Conservation (phyloP, 2,888 invertebrate genomes). For the Ditula angustiorana region DNA sequence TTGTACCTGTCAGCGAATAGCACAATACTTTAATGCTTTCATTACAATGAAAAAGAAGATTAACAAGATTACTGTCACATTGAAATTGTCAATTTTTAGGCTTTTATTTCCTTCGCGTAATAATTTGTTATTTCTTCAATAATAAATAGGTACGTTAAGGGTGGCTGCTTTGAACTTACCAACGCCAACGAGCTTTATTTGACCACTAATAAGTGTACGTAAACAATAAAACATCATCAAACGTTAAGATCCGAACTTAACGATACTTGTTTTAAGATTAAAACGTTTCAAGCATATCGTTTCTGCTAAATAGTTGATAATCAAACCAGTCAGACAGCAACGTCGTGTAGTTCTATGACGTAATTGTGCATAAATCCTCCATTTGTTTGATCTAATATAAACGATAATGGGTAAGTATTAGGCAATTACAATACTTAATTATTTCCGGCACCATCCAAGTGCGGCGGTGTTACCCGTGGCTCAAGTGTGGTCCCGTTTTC, state of each 20-base stretch:
- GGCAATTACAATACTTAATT: conserved; percentile 40
- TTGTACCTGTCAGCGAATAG: conserved; percentile 38
- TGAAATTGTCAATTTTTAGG: conserved; percentile 16
- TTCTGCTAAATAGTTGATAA: too few species aligned
- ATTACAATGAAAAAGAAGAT: conserved; percentile 5
- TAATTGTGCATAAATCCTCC: conserved; percentile 10
- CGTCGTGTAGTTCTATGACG: too few species aligned
- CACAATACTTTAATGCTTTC: conserved; percentile 19
- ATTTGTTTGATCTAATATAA: conserved; percentile 15
- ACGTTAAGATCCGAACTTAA: too few species aligned
- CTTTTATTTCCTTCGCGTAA: conserved; percentile 17
- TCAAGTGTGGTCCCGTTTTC: conserved; percentile 71
- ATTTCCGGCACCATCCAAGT: conserved; percentile 38
- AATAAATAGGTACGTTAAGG: background rate
- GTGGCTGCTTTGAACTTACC: background rate
- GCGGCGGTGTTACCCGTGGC: conserved; percentile 39
- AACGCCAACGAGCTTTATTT: background rate
- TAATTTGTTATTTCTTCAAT: background rate
- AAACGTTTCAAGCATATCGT: too few species aligned
- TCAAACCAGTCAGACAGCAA: background rate
- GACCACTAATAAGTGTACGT: background rate
- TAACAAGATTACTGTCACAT: conserved; percentile 27
- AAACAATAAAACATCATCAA: background rate
- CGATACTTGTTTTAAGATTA: too few species aligned
- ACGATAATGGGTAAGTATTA: conserved; percentile 9